These are phyloP conservation scores for Clarias pachynema DNA, from an alignment of 2,797 vertebrate species.

Conservation along the genomic window DNA sequence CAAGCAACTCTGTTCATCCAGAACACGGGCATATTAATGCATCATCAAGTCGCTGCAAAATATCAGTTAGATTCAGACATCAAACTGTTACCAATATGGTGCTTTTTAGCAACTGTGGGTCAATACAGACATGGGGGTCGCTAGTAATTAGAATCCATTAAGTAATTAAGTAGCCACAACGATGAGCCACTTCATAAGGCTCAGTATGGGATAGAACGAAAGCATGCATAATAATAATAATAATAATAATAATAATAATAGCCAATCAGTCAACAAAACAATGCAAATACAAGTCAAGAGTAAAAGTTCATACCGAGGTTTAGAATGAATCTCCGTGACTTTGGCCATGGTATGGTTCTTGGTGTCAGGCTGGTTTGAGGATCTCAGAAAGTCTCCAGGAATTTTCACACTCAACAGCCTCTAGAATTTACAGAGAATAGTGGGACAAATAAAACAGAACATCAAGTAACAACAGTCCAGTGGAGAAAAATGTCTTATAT, in stretches of 20 bases:
- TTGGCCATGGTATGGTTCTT: neutral
- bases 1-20: constrained; percentile 39
- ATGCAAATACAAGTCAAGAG: neutral
- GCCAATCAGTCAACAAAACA: neutral
- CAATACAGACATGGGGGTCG: constrained; percentile 10
- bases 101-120: constrained; percentile 23
- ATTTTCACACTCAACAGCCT: neutral
- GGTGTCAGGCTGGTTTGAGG: neutral
- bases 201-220: neutral
- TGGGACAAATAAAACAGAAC: neutral
- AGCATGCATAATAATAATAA: constrained; percentile 1
- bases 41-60: constrained; percentile 42
- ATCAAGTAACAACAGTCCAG: neutral
- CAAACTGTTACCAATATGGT: constrained; percentile 30
- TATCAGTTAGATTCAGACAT: constrained; percentile 40
- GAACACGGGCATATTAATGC: constrained; percentile 54
- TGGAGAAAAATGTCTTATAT: neutral
- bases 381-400: neutral
- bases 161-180: constrained; percentile 21
- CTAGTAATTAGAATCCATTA: constrained; percentile 37
- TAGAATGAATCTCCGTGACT: neutral
- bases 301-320: neutral
- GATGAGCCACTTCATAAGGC: constrained; percentile 1
- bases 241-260: constrained; percentile 6
- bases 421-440: too few relatives aligned